Conservation (phyloP, 1,140 invertebrate species). For the Penaeus indicus region DNA sequence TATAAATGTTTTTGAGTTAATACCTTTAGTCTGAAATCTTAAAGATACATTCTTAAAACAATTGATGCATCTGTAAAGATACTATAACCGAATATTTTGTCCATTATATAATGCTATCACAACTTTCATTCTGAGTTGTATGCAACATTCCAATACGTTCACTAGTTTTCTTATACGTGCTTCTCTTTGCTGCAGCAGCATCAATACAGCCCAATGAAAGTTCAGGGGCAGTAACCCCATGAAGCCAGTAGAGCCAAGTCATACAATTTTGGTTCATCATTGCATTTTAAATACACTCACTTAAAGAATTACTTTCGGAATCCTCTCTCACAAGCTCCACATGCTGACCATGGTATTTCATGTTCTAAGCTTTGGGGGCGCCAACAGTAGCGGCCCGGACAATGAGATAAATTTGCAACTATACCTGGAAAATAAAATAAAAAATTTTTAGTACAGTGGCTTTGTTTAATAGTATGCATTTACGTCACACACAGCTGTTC, state of each 20-base stretch:
- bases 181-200: conserved; percentile 80
- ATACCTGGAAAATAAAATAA: conserved; percentile 58
- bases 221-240: conserved; percentile 89
- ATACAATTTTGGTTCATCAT: conserved; percentile 84
- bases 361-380: conserved; percentile 62
- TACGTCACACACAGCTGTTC: too few relatives aligned
- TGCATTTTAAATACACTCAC: conserved; percentile 84
- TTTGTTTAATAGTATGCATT: too few relatives aligned
- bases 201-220: conserved; percentile 94
- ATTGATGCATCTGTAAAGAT: too few relatives aligned
- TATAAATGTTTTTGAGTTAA: conserved; percentile 48
- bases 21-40: too few relatives aligned
- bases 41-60: too few relatives aligned
- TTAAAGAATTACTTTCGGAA: conserved; percentile 73
- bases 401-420: conserved; percentile 55
- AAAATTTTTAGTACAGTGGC: background rate
- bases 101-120: too few relatives aligned
- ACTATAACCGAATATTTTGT: too few relatives aligned
- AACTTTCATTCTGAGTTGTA: too few relatives aligned
- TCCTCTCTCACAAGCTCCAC: conserved; percentile 89
- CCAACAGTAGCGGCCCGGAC: conserved; percentile 67
- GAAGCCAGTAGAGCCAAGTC: conserved; percentile 94
- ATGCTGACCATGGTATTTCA: conserved; percentile 78
- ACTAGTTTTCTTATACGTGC: conserved; percentile 75
- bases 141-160: background rate